phyloP scores from a whole-genome alignment of 2,888 invertebrate genomes.

The Cephus sareptanus region DNA sequence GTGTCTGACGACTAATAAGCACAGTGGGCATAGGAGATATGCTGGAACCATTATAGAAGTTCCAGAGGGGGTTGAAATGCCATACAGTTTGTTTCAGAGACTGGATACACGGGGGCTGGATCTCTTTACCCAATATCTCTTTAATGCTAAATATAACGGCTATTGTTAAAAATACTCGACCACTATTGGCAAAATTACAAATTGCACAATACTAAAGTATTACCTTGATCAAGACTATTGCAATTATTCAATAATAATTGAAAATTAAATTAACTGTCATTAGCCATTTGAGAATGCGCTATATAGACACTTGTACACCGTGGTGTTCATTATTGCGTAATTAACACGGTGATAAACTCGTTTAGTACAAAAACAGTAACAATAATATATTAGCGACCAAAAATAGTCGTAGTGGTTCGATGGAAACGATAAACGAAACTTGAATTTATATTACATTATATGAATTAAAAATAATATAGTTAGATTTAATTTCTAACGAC shows the following conservation, averaged over 20 bases:
- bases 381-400: constrained; percentile 9
- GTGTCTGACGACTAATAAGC: too few species aligned
- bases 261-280: background rate
- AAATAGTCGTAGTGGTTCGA: background rate
- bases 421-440: background rate
- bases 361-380: constrained; percentile 35
- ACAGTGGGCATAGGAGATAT: too few species aligned
- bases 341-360: constrained; percentile 29
- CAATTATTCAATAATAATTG: background rate
- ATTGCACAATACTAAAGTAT: too few species aligned
- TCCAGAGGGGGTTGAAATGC: too few species aligned
- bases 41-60: too few species aligned
- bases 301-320: background rate
- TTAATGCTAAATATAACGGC: too few species aligned
- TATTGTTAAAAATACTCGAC: background rate
- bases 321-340: background rate
- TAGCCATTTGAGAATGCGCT: background rate
- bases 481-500: background rate
- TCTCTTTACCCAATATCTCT: too few species aligned
- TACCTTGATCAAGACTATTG: too few species aligned
- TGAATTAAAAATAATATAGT: background rate
- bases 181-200: background rate
- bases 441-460: background rate
- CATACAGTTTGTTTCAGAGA: too few species aligned
- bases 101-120: too few species aligned